Evolutionary conservation across 2,113 vertebrate genomes (phyloP).

Genomic region (Alces alces): DNA sequence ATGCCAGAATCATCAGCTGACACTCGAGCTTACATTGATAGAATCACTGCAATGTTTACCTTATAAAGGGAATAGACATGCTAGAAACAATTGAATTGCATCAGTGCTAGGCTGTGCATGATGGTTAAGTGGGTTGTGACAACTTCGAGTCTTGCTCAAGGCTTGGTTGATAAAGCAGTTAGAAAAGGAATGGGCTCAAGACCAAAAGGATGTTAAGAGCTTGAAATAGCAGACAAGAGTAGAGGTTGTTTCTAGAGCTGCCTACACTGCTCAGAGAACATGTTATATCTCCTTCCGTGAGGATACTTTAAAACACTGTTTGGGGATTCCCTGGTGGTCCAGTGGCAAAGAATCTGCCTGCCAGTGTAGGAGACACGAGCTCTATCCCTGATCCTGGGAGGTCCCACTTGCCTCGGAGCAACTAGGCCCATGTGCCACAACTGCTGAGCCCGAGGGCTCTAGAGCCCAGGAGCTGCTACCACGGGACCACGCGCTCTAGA

Average conservation of each 20-base stretch:
- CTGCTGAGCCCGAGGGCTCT: not conserved
- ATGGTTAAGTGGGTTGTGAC: not conserved
- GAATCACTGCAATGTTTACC: not conserved
- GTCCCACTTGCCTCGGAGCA: not conserved
- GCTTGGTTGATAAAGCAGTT: not conserved
- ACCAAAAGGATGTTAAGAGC: not conserved
- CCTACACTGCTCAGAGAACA: not conserved
- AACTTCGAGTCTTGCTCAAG: not conserved
- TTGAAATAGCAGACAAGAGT: not conserved
- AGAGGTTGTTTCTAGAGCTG: not conserved
- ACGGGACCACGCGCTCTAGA: not conserved
- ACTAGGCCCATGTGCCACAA: not conserved
- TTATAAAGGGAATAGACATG: not conserved
- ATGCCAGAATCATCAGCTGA: not conserved
- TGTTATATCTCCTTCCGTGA: not conserved
- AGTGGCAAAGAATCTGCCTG: not conserved
- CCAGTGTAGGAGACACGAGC: not conserved
- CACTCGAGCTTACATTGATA: not conserved
- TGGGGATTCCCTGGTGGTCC: not conserved
- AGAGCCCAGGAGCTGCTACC: not conserved
- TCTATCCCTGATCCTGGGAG: not conserved
- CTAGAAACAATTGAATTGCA: not conserved
- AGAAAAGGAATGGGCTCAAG: not conserved
- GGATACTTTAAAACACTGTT: not conserved
- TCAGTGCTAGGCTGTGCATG: not conserved